Conservation (phyloP, 2,888 invertebrate species). For the Scelioninae gen. 1 region DNA sequence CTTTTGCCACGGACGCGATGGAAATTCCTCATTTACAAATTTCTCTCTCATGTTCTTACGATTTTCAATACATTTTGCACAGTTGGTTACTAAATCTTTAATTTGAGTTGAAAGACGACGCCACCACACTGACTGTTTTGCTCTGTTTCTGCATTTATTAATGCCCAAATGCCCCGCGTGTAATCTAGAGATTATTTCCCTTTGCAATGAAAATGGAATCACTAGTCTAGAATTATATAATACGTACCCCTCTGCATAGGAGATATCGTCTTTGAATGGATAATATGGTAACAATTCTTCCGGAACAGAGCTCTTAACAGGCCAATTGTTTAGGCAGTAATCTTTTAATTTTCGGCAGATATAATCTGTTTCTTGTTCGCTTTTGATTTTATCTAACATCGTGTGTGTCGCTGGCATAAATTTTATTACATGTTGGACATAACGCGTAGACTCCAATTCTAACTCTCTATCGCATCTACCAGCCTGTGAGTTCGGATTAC, state of each 20-base stretch:
- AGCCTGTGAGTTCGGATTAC: slow-evolving; percentile 46
- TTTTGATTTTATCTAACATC: slow-evolving; percentile 16
- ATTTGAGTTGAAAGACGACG: slow-evolving; percentile 60
- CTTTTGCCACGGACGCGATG: slow-evolving; percentile 71
- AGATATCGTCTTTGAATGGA: background rate
- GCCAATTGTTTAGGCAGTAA: background rate
- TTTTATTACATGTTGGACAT: background rate
- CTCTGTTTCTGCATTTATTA: slow-evolving; percentile 69
- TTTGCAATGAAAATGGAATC: background rate
- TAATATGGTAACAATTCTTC: slow-evolving; percentile 1
- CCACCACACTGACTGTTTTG: slow-evolving; percentile 73
- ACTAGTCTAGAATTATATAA: background rate
- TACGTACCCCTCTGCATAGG: background rate
- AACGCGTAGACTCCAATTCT: background rate
- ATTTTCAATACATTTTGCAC: slow-evolving; percentile 60
- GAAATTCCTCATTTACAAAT: slow-evolving; percentile 64
- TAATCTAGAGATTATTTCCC: slow-evolving; percentile 65
- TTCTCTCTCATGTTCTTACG: slow-evolving; percentile 48
- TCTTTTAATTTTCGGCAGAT: slow-evolving; percentile 15
- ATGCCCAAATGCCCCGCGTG: slow-evolving; percentile 75
- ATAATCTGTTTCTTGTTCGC: slow-evolving; percentile 1
- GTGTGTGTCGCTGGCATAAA: background rate
- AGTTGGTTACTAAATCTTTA: slow-evolving; percentile 56
- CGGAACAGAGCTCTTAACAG: background rate
- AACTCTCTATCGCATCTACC: slow-evolving; percentile 18